Evolutionary conservation across 2,888 invertebrate genomes (phyloP).

Genomic region (Lycia hirtaria): DNA sequence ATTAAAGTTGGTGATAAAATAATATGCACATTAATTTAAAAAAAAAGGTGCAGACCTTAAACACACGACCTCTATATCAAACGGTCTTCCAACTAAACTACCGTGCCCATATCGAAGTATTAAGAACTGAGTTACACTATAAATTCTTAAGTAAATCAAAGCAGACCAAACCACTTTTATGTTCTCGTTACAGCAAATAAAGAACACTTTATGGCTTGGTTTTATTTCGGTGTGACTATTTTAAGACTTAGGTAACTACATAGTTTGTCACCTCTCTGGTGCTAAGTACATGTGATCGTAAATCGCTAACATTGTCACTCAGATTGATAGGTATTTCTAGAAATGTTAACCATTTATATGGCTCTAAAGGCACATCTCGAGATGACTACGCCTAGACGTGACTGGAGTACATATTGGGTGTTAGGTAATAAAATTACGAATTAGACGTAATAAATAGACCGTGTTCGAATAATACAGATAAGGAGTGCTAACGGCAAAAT

Average conservation of each 20-base stretch:
- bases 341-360: background rate
- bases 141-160: slow-evolving; percentile 2
- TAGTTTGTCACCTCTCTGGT: slow-evolving; percentile 5
- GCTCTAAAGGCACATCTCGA: background rate
- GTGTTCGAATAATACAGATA: too few species aligned
- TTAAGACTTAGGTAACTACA: slow-evolving; percentile 13
- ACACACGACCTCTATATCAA: too few species aligned
- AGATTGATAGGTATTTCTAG: slow-evolving; percentile 3
- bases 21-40: too few species aligned
- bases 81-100: too few species aligned
- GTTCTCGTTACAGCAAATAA: slow-evolving; percentile 13
- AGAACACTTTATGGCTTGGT: slow-evolving; percentile 12
- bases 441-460: too few species aligned
- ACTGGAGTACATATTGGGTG: background rate
- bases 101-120: too few species aligned
- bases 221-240: slow-evolving; percentile 14
- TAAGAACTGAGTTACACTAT: too few species aligned
- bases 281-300: background rate
- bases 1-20: too few species aligned
- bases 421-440: background rate
- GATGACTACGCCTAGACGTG: background rate
- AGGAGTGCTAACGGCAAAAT: too few species aligned
- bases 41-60: too few species aligned
- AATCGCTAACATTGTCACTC: slow-evolving; percentile 3
- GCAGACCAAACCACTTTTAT: too few species aligned